Conservation (phyloP, 2,888 invertebrate species). For the Acrocyrtus sp. region DNA sequence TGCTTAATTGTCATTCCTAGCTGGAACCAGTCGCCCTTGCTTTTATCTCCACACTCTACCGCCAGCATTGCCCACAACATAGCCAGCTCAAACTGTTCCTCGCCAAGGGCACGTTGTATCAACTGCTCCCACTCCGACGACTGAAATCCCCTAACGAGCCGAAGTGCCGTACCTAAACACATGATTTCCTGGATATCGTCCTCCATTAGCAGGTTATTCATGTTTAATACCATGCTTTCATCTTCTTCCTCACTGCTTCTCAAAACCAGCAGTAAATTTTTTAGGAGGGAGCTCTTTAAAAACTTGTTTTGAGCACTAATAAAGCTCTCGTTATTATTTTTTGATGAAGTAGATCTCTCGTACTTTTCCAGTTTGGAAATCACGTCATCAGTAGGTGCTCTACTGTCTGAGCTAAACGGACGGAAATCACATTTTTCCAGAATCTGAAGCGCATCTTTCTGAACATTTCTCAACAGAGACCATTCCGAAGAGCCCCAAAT, state of each 20-base stretch:
- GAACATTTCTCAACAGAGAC: slow-evolving; percentile 24
- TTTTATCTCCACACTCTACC: slow-evolving; percentile 37
- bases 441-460: slow-evolving; percentile 10
- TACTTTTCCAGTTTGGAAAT: slow-evolving; percentile 24
- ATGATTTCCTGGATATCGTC: slow-evolving; percentile 50
- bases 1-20: slow-evolving; percentile 46
- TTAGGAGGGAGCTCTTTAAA: slow-evolving; percentile 30
- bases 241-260: slow-evolving; percentile 38
- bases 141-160: slow-evolving; percentile 39
- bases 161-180: slow-evolving; percentile 47
- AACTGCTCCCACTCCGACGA: slow-evolving; percentile 44
- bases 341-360: not conserved
- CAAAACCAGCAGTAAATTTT: slow-evolving; percentile 38
- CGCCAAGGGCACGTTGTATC: slow-evolving; percentile 32
- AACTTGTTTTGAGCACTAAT: slow-evolving; percentile 30
- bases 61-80: slow-evolving; percentile 58
- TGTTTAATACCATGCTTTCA: slow-evolving; percentile 36
- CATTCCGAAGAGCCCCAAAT: slow-evolving; percentile 52
- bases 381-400: not conserved
- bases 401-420: not conserved
- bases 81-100: slow-evolving; percentile 49
- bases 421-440: slow-evolving; percentile 27
- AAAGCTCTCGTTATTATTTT: slow-evolving; percentile 20
- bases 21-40: slow-evolving; percentile 39
- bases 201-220: slow-evolving; percentile 43